Percentiles rank a stretch among this genome's conserved stretches.
phyloP scores from a whole-genome alignment of 2,113 vertebrate species.

The Galbula dea region DNA sequence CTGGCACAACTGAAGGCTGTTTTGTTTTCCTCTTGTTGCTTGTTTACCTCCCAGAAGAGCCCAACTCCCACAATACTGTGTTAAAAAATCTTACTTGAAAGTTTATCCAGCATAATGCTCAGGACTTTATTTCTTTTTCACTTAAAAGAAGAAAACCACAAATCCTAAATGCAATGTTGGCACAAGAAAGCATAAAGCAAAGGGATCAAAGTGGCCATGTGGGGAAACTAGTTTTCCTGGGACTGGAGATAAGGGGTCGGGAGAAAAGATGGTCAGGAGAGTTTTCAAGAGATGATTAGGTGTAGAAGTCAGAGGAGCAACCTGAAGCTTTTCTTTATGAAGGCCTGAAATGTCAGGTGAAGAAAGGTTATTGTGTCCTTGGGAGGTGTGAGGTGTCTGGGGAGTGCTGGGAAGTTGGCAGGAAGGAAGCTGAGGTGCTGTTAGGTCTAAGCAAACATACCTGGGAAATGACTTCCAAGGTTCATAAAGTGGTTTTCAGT shows the following conservation, averaged over 20 bases:
- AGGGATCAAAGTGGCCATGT: background rate
- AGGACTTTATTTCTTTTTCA: background rate
- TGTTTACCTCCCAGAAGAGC: no score
- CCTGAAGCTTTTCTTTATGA: background rate
- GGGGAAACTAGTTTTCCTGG: background rate
- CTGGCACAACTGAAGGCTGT: no score
- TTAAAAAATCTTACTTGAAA: background rate
- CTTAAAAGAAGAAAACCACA: background rate
- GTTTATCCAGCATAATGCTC: rapidly evolving
- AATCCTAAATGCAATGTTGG: background rate
- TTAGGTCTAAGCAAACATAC: background rate
- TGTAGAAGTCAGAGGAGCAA: background rate
- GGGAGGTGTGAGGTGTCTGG: background rate
- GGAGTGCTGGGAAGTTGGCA: background rate
- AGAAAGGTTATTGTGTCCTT: background rate
- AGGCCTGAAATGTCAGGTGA: background rate
- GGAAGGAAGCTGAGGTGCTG: background rate
- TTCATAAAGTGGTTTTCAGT: background rate
- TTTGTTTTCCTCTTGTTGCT: no score
- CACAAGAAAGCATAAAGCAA: background rate
- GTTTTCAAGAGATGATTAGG: background rate
- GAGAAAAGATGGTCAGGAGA: background rate
- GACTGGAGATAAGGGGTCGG: background rate
- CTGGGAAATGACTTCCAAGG: background rate
- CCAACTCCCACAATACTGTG: no score